A percentile compares a stretch with the other conserved stretches of the same genome.
Evolutionary conservation across 2,113 vertebrate genomes (phyloP).

Genomic region (Proterorhinus semilunaris): DNA sequence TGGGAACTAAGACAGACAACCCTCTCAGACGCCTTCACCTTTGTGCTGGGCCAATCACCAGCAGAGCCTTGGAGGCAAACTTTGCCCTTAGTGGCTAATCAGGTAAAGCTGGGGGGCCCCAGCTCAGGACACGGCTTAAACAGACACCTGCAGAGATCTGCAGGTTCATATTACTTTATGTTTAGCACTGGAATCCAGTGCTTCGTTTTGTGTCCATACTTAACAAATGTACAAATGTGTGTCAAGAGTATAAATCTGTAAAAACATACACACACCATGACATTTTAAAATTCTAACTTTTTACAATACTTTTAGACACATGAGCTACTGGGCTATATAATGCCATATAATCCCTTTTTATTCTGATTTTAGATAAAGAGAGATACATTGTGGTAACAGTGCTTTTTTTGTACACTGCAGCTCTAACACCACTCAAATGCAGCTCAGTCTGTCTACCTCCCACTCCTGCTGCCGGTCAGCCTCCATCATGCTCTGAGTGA

Average conservation of each 20-base stretch:
- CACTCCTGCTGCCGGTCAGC: no score
- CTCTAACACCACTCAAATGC: no score
- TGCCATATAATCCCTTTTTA: no score
- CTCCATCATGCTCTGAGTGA: no score
- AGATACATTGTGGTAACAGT: no score
- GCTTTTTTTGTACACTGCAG: no score
- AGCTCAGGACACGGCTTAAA: slow-evolving; percentile 7
- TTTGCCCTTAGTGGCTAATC: slow-evolving; percentile 41
- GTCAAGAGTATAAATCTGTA: background rate
- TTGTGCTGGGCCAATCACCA: slow-evolving; percentile 47
- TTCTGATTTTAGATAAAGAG: no score
- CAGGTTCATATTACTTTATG: background rate
- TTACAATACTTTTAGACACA: no score
- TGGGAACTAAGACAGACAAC: slow-evolving; percentile 19
- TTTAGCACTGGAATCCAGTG: background rate
- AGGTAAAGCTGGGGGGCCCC: slow-evolving; percentile 5
- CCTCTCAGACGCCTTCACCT: slow-evolving; percentile 56
- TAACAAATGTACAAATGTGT: background rate
- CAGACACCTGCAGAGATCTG: background rate
- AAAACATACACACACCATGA: background rate
- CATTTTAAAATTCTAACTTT: background rate
- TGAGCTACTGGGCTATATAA: no score
- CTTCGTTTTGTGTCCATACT: background rate
- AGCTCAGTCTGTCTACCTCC: no score
- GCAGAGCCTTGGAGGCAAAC: slow-evolving; percentile 31